A percentile compares a stretch with the other conserved stretches of the same genome.
These are phyloP conservation scores for Myoxocephalus aenaeus DNA, from an alignment of 2,797 vertebrate species.

Conservation along the genomic window DNA sequence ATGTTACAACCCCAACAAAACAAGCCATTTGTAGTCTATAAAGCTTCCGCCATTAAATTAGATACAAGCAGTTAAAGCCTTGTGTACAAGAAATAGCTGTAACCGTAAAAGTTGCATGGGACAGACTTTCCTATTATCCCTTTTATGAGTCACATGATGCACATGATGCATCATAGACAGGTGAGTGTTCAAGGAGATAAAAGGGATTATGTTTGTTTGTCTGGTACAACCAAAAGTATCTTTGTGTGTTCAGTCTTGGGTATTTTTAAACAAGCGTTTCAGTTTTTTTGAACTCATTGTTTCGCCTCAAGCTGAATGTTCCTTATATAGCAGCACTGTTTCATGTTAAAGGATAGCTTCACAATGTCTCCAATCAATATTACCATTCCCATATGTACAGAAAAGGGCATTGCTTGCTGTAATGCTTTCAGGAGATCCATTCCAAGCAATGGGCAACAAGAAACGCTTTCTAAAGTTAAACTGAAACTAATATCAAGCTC, in stretches of 20 bases:
- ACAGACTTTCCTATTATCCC: slow-evolving; percentile 18
- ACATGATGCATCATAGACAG: too few relatives aligned
- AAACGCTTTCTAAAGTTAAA: not conserved
- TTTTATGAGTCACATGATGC: slow-evolving; percentile 14
- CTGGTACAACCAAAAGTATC: not conserved
- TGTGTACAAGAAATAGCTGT: not conserved
- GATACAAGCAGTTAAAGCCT: slow-evolving; percentile 12
- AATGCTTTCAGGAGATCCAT: not conserved
- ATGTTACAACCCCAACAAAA: not conserved
- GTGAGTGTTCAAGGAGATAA: too few relatives aligned
- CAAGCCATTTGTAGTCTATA: not conserved
- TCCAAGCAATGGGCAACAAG: not conserved
- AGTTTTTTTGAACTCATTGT: not conserved
- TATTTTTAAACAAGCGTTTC: not conserved
- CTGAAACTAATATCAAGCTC: not conserved
- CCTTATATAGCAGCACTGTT: not conserved
- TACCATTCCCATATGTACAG: not conserved
- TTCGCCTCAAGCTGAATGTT: not conserved
- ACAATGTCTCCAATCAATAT: not conserved
- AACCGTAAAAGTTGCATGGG: slow-evolving; percentile 29
- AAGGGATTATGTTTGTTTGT: too few relatives aligned
- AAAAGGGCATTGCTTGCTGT: not conserved
- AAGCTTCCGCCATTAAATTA: slow-evolving; percentile 15
- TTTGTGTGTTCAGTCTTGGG: not conserved
- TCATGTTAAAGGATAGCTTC: not conserved